Evolutionary conservation across 2,797 vertebrate species (phyloP).

Genomic region (Lerista edwardsae): DNA sequence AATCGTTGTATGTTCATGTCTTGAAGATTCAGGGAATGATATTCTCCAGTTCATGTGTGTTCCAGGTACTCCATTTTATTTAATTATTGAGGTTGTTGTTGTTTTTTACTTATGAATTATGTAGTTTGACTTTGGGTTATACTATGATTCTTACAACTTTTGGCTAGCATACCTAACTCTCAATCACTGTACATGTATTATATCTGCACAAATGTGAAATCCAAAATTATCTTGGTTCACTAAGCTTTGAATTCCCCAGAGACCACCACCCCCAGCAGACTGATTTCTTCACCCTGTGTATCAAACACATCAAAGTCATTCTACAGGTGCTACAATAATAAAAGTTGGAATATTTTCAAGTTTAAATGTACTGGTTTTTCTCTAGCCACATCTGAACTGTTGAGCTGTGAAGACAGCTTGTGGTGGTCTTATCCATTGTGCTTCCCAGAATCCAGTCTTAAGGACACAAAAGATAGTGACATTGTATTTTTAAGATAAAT

Average conservation of each 20-base stretch:
- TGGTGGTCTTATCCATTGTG: neutral
- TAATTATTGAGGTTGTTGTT: neutral
- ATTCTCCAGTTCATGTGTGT: slow-evolving; percentile 10
- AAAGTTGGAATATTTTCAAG: neutral
- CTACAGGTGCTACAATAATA: neutral
- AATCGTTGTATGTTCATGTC: slow-evolving; percentile 1
- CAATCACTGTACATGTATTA: neutral
- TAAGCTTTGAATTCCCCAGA: slow-evolving; percentile 21
- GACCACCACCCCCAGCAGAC: neutral
- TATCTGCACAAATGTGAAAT: slow-evolving; percentile 6
- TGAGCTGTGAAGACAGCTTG: neutral
- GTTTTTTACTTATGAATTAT: neutral
- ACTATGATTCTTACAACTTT: neutral
- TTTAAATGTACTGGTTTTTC: neutral
- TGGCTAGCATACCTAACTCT: neutral
- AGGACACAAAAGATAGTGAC: neutral
- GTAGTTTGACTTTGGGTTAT: slow-evolving; percentile 1
- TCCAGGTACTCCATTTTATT: neutral
- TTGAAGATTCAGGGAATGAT: neutral
- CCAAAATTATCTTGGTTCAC: neutral
- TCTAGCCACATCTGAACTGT: neutral
- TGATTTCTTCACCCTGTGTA: neutral
- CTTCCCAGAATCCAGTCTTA: neutral
- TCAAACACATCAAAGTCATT: neutral
- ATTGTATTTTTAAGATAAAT: neutral